Evolutionary conservation across 1,140 invertebrate genomes (phyloP).

Genomic region (Aphaenogaster rudis): DNA sequence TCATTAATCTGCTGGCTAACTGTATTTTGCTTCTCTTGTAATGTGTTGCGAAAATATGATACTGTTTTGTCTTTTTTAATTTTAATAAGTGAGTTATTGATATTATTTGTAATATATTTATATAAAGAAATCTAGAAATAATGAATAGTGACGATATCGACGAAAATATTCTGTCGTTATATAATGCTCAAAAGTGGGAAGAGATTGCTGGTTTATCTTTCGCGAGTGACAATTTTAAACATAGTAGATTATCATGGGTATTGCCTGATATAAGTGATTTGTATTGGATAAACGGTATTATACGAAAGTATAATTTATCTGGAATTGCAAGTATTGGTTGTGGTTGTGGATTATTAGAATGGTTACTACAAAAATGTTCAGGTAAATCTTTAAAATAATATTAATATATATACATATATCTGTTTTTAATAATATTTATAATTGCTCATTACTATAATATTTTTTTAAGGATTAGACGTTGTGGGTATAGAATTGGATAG

Average conservation of each 20-base stretch:
- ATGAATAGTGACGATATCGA: slow-evolving; percentile 72
- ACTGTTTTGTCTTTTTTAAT: background rate
- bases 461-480: slow-evolving; percentile 83
- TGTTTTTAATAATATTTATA: slow-evolving; percentile 3
- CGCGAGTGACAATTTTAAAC: slow-evolving; percentile 64
- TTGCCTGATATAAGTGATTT: slow-evolving; percentile 87
- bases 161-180: slow-evolving; percentile 72
- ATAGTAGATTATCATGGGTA: slow-evolving; percentile 88
- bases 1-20: background rate
- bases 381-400: slow-evolving; percentile 79
- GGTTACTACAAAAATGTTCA: slow-evolving; percentile 86
- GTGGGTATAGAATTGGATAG: slow-evolving; percentile 89
- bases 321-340: slow-evolving; percentile 88
- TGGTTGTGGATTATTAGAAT: slow-evolving; percentile 88
- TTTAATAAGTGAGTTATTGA: slow-evolving; percentile 25
- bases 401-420: background rate
- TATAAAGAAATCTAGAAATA: slow-evolving; percentile 10
- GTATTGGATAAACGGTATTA: slow-evolving; percentile 81
- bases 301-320: slow-evolving; percentile 75
- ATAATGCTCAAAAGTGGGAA: slow-evolving; percentile 77
- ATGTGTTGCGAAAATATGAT: background rate
- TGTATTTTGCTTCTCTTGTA: background rate
- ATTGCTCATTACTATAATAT: slow-evolving; percentile 17
- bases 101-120: background rate
- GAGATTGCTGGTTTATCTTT: slow-evolving; percentile 76